Evolutionary conservation across 2,113 vertebrate genomes (phyloP).

Genomic region (Erpornis zantholeuca): DNA sequence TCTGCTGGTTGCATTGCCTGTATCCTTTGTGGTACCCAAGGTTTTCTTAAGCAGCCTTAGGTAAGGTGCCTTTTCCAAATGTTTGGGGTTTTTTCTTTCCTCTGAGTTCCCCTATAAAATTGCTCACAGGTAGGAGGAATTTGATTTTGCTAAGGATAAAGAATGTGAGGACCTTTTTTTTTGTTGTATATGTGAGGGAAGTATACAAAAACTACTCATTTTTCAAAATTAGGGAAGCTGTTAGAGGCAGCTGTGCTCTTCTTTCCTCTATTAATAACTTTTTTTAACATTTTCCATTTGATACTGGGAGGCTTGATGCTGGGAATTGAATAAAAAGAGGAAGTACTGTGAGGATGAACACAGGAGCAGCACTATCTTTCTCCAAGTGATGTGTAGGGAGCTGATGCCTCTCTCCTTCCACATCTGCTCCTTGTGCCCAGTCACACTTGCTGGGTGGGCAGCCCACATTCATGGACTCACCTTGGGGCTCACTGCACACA

Average conservation of each 20-base stretch:
- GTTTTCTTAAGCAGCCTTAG: background rate
- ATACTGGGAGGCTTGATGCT: background rate
- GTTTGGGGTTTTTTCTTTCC: background rate
- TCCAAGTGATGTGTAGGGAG: background rate
- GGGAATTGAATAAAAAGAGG: background rate
- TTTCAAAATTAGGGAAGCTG: background rate
- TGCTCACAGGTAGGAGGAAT: background rate
- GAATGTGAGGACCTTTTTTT: background rate
- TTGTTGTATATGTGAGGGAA: background rate
- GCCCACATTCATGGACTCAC: accelerated
- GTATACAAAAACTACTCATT: background rate
- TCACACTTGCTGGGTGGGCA: background rate
- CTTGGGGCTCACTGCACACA: background rate
- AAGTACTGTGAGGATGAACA: background rate
- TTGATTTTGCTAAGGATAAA: background rate
- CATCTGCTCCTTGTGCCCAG: background rate
- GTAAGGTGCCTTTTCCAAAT: background rate
- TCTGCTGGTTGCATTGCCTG: background rate
- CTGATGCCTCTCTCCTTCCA: background rate
- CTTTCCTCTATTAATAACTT: background rate
- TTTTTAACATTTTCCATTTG: background rate
- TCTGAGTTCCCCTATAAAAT: background rate
- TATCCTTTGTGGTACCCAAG: background rate
- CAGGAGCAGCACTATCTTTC: background rate
- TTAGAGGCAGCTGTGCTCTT: background rate